phyloP scores from a whole-genome alignment of 1,140 invertebrate genomes.

The Ephestia elutella region DNA sequence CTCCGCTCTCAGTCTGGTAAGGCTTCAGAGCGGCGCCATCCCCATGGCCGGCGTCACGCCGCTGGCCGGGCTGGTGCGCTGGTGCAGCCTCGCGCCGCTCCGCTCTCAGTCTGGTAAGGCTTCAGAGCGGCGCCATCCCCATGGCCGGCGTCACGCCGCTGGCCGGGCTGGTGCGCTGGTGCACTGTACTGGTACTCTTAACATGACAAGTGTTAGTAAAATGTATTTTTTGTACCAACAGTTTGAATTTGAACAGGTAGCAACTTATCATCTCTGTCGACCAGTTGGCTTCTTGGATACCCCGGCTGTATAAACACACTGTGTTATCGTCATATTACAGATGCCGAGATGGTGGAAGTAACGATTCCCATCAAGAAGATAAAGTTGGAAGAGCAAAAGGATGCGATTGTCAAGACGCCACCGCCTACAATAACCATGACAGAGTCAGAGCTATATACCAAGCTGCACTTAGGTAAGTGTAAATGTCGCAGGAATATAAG shows the following conservation, averaged over 20 bases:
- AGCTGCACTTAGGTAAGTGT: conserved; percentile 73
- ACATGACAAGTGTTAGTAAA: no score
- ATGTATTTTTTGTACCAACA: no score
- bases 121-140: conserved; percentile 78
- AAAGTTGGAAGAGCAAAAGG: conserved; percentile 55
- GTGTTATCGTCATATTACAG: conserved; percentile 17
- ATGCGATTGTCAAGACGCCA: conserved; percentile 41
- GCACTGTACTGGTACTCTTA: no score
- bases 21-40: conserved; percentile 76
- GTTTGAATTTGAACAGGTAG: no score
- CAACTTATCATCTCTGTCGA: no score
- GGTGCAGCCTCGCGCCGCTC: conserved; percentile 80
- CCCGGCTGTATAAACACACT: no score
- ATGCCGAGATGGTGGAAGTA: conserved; percentile 45
- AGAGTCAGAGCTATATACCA: conserved; percentile 74
- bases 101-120: conserved; percentile 13
- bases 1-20: conserved; percentile 36
- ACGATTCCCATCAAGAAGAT: conserved; percentile 53
- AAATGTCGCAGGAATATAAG: no score
- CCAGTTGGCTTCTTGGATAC: no score
- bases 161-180: conserved; percentile 84
- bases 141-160: conserved; percentile 89
- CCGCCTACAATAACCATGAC: conserved; percentile 30
- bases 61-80: conserved; percentile 83
- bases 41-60: conserved; percentile 89